A percentile compares a stretch with the other conserved stretches of the same genome.
These are phyloP conservation scores for Athene cunicularia DNA, from an alignment of 2,113 vertebrate genomes.

Conservation along the genomic window DNA sequence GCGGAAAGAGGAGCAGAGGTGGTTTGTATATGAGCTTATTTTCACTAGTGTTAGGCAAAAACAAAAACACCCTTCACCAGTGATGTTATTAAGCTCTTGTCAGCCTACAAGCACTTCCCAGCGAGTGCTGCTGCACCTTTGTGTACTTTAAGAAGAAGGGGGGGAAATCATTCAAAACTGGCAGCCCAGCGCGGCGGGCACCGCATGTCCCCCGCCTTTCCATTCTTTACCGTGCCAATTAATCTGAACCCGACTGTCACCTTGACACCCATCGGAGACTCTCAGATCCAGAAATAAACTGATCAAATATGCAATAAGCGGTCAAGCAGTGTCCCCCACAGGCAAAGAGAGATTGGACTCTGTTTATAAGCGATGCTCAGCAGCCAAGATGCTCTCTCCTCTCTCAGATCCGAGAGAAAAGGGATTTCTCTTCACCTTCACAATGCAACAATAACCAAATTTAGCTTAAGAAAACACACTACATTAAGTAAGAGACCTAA, in stretches of 20 bases:
- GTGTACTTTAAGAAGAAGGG: background rate
- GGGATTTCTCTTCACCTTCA: background rate
- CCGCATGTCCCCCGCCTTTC: background rate
- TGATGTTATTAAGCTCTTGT: background rate
- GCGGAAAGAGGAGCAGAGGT: background rate
- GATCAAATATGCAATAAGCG: conserved; percentile 62
- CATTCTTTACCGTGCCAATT: background rate
- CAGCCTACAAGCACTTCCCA: background rate
- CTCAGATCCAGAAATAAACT: conserved; percentile 23
- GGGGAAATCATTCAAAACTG: background rate
- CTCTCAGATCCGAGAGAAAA: background rate
- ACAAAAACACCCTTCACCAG: background rate
- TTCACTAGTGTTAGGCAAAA: background rate
- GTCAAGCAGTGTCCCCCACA: conserved; percentile 73
- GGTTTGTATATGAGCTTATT: background rate
- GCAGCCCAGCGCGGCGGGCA: background rate
- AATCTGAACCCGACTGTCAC: background rate
- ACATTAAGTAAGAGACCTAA: conserved; percentile 46
- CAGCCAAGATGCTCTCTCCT: background rate
- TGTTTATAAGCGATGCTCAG: background rate
- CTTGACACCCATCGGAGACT: conserved; percentile 9
- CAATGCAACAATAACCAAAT: background rate
- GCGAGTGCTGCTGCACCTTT: background rate
- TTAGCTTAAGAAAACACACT: conserved; percentile 21
- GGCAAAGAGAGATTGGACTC: conserved; percentile 33